Base-by-base conservation (phyloP, 2,888 invertebrate species). In the Apodemia hepburni region DNA sequence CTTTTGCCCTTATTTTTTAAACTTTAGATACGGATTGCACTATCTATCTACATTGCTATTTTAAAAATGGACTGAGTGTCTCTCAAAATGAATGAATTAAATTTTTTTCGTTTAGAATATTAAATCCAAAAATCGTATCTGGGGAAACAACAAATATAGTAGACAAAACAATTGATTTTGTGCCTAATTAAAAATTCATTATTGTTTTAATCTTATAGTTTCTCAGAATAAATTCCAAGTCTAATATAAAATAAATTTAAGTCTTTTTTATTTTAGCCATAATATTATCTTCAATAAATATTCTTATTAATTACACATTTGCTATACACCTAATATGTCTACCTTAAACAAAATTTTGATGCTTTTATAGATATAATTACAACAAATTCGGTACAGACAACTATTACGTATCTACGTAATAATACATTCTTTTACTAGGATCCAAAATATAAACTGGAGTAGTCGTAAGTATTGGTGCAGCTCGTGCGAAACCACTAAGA, bases 381-480 rank as follows among this genome's bases (percentile, higher is more conserved):
- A 42, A 15, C 15, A 42, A 2, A n/a, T 42, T 42, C 6, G 15
- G 15, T 51, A 22, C 51, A 51, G 18, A 18, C 11, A 29, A 49
- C 35, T 33, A 35, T 49, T 75, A 74, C 22, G 75, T 71, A 69
- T 91, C 91, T 18, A 90, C 87, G 66, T 89, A 92, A 70, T 88
- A 92, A 73, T 92, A 92, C 85, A 87, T 87, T 69, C 92, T 78
- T 78, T 92, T 90, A 67, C 92, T 90, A 35, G 92, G 92, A 70
- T 92, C 91, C 73, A 89, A 73, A 68, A 92, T 92, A 64, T 81
- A 92, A 0, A 75, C 75, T 15, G 87, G 84, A 0, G 86, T 85
- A 1, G 84, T 86, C 0, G 89, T 85, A 12, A 89, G 70, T 63
- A 85, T 74, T 2, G 90, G 87, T 6, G 80, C 81, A 15, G 84